Evolutionary conservation across 1,140 invertebrate species (phyloP).

Genomic region (Bombus confusus): DNA sequence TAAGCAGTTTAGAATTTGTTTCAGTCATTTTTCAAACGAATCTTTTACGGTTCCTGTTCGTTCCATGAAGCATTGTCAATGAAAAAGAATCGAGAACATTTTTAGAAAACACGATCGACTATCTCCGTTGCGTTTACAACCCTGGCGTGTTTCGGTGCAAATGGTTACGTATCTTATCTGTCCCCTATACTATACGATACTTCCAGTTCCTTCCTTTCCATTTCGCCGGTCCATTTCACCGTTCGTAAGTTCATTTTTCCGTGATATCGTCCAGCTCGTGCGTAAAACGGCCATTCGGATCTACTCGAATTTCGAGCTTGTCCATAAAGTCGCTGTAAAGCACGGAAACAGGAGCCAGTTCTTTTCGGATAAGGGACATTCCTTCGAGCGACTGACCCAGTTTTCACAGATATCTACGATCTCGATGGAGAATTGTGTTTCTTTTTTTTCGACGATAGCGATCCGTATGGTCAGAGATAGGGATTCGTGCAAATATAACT

Average conservation of each 20-base stretch:
- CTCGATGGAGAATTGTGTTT: neutral
- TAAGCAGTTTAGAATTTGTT: too few relatives aligned
- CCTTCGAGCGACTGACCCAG: constrained; percentile 41
- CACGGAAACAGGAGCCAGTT: constrained; percentile 12
- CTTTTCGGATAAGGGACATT: constrained; percentile 43
- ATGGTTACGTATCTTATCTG: constrained; percentile 50
- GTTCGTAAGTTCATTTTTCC: constrained; percentile 56
- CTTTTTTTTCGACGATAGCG: constrained; percentile 14
- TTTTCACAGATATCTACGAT: constrained; percentile 51
- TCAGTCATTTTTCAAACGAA: too few relatives aligned
- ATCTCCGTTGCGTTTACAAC: neutral
- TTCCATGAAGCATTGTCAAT: too few relatives aligned
- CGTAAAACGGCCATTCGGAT: constrained; percentile 49
- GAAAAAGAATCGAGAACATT: too few relatives aligned
- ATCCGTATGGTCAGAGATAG: neutral
- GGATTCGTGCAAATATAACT: constrained; percentile 15
- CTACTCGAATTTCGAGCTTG: constrained; percentile 45
- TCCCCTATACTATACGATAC: constrained; percentile 36
- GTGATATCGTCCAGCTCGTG: constrained; percentile 46
- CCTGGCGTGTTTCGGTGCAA: constrained; percentile 26
- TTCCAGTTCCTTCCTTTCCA: constrained; percentile 29
- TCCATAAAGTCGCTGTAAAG: constrained; percentile 62
- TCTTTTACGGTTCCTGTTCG: too few relatives aligned
- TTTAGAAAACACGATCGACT: neutral
- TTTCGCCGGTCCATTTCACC: constrained; percentile 46